These are phyloP conservation scores for Micropoecilia bifurca DNA, from an alignment of 2,797 vertebrate genomes.

Conservation along the genomic window DNA sequence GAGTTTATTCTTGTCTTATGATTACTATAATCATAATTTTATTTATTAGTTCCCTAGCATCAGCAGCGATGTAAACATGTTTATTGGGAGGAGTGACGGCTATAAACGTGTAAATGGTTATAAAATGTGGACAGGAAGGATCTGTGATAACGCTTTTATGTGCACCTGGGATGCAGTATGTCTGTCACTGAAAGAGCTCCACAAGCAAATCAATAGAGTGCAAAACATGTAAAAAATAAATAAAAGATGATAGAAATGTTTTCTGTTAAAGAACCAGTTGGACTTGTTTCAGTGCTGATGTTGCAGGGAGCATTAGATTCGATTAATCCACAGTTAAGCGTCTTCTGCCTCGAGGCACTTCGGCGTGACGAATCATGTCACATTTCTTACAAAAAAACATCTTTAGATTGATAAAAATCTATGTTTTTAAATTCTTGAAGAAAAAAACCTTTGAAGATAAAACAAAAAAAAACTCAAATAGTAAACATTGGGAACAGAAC, in stretches of 20 bases:
- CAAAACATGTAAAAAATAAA: not conserved
- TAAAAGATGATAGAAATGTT: not conserved
- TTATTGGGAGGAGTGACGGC: too few relatives aligned
- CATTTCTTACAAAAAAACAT: not conserved
- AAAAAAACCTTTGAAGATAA: not conserved
- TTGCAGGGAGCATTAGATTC: not conserved
- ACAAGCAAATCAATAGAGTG: not conserved
- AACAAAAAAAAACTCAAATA: not conserved
- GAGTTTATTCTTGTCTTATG: too few relatives aligned
- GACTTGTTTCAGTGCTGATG: not conserved
- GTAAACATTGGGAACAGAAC: not conserved
- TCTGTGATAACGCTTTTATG: too few relatives aligned
- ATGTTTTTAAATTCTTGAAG: not conserved
- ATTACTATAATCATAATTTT: too few relatives aligned
- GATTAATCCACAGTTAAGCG: too few relatives aligned
- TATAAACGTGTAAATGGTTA: too few relatives aligned
- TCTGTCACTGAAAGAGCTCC: not conserved
- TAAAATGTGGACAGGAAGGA: too few relatives aligned
- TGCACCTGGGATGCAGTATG: too few relatives aligned
- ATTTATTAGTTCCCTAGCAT: too few relatives aligned
- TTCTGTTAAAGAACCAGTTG: not conserved
- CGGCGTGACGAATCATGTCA: not conserved
- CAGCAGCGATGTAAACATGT: too few relatives aligned
- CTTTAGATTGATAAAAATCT: not conserved
- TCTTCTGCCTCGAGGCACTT: too few relatives aligned